phyloP scores from a whole-genome alignment of 2,797 vertebrate genomes.

The Ptychadena robeensis region DNA sequence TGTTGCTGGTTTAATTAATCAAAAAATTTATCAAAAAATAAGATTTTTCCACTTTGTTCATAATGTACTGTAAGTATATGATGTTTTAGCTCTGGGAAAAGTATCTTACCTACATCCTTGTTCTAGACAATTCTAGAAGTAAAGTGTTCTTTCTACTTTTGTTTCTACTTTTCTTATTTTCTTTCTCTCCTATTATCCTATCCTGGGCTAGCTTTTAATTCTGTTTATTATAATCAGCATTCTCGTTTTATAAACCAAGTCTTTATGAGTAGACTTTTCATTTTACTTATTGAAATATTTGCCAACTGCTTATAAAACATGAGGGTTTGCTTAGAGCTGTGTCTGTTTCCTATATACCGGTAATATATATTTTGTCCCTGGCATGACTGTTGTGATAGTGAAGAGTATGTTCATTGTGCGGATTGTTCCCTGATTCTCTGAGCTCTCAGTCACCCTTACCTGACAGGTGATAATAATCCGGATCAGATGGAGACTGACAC shows the following conservation, averaged over 20 bases:
- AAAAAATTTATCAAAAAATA: no score
- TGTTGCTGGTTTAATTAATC: no score
- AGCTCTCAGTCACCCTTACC: slow-evolving; percentile 60
- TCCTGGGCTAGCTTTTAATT: neutral
- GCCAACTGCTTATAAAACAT: no score
- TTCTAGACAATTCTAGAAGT: neutral
- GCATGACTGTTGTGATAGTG: neutral
- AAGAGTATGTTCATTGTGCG: neutral
- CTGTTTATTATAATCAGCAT: neutral
- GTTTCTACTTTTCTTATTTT: neutral
- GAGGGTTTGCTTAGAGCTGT: neutral
- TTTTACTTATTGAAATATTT: no score
- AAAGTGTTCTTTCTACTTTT: no score
- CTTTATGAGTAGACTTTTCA: neutral
- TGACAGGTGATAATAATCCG: slow-evolving; percentile 61
- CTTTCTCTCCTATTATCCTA: neutral
- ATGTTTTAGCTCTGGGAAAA: no score
- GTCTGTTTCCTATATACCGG: neutral
- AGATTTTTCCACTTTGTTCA: no score
- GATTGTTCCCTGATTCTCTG: slow-evolving; percentile 57
- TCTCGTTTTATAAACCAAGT: neutral
- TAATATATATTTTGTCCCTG: neutral
- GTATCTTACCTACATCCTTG: neutral
- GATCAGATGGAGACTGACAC: slow-evolving; percentile 52
- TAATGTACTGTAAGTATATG: no score